Base-by-base conservation (phyloP, 2,113 vertebrate species). In the Amazona vittata region DNA sequence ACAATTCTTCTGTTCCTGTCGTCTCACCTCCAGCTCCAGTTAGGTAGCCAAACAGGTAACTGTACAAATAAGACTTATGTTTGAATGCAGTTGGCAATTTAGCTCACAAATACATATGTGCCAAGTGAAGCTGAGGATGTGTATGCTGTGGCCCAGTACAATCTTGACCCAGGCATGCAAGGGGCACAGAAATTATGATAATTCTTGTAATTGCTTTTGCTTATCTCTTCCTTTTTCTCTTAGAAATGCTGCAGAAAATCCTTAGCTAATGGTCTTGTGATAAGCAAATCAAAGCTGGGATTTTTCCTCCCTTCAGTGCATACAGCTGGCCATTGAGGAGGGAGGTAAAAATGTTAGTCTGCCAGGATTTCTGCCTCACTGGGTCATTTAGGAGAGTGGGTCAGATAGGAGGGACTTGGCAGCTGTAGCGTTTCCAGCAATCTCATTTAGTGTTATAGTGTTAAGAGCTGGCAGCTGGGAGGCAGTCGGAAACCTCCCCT, bases 351-450 rank as follows among this genome's bases (percentile, higher is more conserved):
- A 53, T 25, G 29, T 81, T 59, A n/a, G 25, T 67, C 41, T 91
- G 80, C 37, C 73, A 86, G 83, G 50, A 75, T 89, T 94, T 94
- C 71, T 92, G 60, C 86, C 49, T 96, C 71, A 55, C 28, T 75
- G 39, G 68, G 53, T 86, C 63, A 2, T 80, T 73, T 76, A 75
- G 86, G n/a, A 86, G 83, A 59, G 50, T 11, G 71, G 76, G 64
- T 94, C 76, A 89, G 53, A 28, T 47, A 70, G 85, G 0, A 0
- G 39, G 50, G 64, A 46, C 4, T 12, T 0, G 2, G 67, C 53
- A 53, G 75, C 65, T 73, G 90, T 88, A 65, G 25, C 6, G 0
- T 28, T 88, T 43, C 43, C 22, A 85, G 49, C 25, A 67, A 18
- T 82, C 78, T 91, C n/a, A 22, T 86, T 65, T 69, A 62, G 18